These are phyloP conservation scores for Eurystomus gularis DNA, from an alignment of 2,113 vertebrate genomes.

Conservation along the genomic window DNA sequence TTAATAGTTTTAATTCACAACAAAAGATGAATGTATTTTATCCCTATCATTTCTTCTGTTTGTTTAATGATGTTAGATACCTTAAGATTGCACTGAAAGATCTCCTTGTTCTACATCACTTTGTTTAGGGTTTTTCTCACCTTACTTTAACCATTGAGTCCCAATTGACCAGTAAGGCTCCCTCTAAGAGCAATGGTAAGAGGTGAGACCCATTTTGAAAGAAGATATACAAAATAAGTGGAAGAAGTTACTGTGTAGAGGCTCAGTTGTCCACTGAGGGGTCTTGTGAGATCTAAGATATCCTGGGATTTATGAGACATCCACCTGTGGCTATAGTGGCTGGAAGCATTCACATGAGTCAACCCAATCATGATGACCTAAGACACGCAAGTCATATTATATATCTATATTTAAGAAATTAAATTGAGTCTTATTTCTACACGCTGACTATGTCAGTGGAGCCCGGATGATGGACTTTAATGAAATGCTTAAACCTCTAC, in stretches of 20 bases:
- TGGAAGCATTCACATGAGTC: background rate
- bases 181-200: background rate
- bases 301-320: background rate
- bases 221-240: background rate
- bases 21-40: background rate
- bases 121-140: background rate
- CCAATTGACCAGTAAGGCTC: rapidly evolving
- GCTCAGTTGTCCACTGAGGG: background rate
- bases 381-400: background rate
- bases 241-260: background rate
- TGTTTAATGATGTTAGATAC: background rate
- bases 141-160: background rate
- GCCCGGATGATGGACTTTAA: background rate
- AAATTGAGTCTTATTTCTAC: background rate
- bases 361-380: background rate
- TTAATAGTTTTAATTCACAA: background rate
- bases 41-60: background rate
- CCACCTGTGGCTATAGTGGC: background rate
- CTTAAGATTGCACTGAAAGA: background rate
- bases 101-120: background rate
- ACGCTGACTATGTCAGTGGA: background rate
- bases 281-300: background rate
- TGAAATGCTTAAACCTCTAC: background rate
- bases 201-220: background rate
- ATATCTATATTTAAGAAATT: background rate